These are phyloP conservation scores for Sinosuthora webbiana DNA, from an alignment of 2,113 vertebrate species.

Conservation along the genomic window DNA sequence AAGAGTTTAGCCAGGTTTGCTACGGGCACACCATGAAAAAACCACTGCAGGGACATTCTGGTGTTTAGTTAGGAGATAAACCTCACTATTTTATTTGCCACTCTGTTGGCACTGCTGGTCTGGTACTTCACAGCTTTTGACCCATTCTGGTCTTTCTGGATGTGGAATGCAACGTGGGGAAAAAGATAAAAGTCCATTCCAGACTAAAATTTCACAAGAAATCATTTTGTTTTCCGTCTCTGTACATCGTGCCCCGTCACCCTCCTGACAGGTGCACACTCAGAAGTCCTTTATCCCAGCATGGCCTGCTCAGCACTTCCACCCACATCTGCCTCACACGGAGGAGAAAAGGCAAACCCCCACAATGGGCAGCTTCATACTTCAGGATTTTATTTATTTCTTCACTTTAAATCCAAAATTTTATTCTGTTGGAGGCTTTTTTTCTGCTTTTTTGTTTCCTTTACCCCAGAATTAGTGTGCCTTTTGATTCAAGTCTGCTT, in stretches of 20 bases:
- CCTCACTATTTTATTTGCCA: neutral
- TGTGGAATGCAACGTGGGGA: neutral
- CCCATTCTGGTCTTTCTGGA: neutral
- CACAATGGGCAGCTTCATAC: neutral
- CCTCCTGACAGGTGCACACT: neutral
- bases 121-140: neutral
- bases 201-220: neutral
- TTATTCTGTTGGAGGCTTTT: neutral
- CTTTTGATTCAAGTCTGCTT: neutral
- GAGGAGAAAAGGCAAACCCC: neutral
- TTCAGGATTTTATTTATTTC: neutral
- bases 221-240: neutral
- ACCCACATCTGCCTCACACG: neutral
- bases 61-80: neutral
- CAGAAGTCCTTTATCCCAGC: neutral
- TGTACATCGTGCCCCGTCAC: neutral
- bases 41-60: rapidly evolving
- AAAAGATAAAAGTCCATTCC: neutral
- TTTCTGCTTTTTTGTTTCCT: neutral
- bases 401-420: neutral
- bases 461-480: neutral
- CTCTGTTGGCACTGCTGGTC: neutral
- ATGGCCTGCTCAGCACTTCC: neutral
- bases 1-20: neutral
- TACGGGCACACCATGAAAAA: neutral